phyloP scores from a whole-genome alignment of 2,113 vertebrate genomes.

The Tragelaphus scriptus region DNA sequence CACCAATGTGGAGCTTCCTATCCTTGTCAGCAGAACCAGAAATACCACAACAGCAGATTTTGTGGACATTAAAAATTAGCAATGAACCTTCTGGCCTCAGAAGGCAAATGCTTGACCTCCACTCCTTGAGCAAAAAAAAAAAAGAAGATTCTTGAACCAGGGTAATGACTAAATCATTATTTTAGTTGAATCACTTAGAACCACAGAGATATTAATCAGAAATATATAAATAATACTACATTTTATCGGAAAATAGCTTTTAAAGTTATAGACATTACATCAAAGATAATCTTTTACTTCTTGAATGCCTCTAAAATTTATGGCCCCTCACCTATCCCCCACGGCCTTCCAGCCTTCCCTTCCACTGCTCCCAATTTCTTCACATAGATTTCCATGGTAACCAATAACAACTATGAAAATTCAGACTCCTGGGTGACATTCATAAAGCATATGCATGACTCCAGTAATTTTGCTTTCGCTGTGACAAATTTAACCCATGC shows the following conservation, averaged over 20 bases:
- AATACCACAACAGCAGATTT: slow-evolving; percentile 5
- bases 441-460: background rate
- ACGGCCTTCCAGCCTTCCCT: background rate
- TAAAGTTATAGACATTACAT: background rate
- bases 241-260: background rate
- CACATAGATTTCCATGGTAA: background rate
- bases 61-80: background rate
- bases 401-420: background rate
- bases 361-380: background rate
- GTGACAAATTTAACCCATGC: background rate
- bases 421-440: background rate
- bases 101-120: background rate
- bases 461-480: background rate
- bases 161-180: background rate
- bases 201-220: background rate
- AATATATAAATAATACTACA: background rate
- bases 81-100: background rate
- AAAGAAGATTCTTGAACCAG: background rate
- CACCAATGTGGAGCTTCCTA: background rate
- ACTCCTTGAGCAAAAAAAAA: background rate
- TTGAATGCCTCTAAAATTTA: background rate
- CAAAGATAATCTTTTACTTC: background rate
- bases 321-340: too few relatives aligned
- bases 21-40: slow-evolving; percentile 45
- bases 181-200: background rate